Base-by-base conservation (phyloP, 1,140 invertebrate genomes). In the Hycleus cichorii region DNA sequence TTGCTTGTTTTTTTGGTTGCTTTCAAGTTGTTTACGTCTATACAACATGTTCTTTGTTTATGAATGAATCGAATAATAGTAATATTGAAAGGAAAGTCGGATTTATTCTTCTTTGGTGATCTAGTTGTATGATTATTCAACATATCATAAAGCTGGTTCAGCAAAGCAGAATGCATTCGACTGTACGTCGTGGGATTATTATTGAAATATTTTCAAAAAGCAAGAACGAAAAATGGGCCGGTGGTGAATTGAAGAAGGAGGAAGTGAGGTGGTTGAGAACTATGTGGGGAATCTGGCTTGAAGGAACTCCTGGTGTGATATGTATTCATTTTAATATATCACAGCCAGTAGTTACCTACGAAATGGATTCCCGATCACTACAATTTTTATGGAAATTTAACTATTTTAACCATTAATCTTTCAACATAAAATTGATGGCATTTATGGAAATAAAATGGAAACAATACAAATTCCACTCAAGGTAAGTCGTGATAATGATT, bases 271-370 rank as follows among this genome's bases (percentile, higher is more conserved):
- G 4, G 49, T 12, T 25, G 4, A 43, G 25, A 43, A 7, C 18
- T 18, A 25, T 48, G 38, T 18, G 60, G 66, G 64, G 65, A 62
- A 68, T 72, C 67, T 68, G 68, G 64, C 65, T 73, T 71, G 67
- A 73, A 73, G 71, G 71, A 73, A 73, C 71, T 73, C 59, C 70
- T 72, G 71, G 71, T 73, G 71, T 73, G 71, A 73, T 73, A 73
- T 73, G 71, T 70, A 48, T 58, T 62, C 64, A 68, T 63, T 42
- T 50, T 49, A 66, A 66, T 66, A 66, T 73, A 73, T 73, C 71
- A 73, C 71, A 73, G 71, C 71, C 70, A 73, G 71, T 72, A 73
- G 71, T 73, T 73, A 72, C 71, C 71, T 73, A 72, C 68, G 68
- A 73, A 69, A 68, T 68, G 69, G 70, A 61, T 63, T 66, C 64